These are phyloP conservation scores for Corythaixoides concolor DNA, from an alignment of 2,113 vertebrate genomes.

Conservation along the genomic window DNA sequence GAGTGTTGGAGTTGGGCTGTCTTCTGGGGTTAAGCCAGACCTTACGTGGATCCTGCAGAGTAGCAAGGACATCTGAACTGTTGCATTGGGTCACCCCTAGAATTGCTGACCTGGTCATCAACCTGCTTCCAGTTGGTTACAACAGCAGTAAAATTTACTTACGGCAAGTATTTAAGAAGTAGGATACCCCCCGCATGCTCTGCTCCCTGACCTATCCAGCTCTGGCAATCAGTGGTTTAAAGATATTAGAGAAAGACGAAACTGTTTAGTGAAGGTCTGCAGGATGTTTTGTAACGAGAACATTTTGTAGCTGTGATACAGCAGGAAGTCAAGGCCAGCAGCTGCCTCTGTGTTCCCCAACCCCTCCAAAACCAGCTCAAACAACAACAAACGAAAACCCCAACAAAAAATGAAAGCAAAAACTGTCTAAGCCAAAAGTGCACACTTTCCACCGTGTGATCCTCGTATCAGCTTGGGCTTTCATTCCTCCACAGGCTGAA, in stretches of 20 bases:
- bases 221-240: not conserved
- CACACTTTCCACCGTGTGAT: not conserved
- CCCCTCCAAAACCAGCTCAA: not conserved
- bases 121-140: not conserved
- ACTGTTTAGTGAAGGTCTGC: not conserved
- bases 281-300: not conserved
- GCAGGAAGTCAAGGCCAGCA: not conserved
- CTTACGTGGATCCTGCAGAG: not conserved
- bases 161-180: not conserved
- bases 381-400: not conserved
- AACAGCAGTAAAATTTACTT: not conserved
- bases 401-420: not conserved
- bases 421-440: not conserved
- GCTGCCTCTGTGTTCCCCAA: not conserved
- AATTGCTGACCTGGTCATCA: not conserved
- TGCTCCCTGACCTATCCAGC: not conserved
- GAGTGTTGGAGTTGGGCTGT: not conserved
- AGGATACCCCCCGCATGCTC: not conserved
- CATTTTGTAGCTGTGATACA: fast-evolving
- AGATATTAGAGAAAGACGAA: not conserved
- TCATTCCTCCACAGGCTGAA: not conserved
- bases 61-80: not conserved
- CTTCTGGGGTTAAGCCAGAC: not conserved
- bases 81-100: not conserved
- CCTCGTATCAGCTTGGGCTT: not conserved